Conservation (phyloP, 1,140 invertebrate species). For the Pseudomyrmex pallidus region DNA sequence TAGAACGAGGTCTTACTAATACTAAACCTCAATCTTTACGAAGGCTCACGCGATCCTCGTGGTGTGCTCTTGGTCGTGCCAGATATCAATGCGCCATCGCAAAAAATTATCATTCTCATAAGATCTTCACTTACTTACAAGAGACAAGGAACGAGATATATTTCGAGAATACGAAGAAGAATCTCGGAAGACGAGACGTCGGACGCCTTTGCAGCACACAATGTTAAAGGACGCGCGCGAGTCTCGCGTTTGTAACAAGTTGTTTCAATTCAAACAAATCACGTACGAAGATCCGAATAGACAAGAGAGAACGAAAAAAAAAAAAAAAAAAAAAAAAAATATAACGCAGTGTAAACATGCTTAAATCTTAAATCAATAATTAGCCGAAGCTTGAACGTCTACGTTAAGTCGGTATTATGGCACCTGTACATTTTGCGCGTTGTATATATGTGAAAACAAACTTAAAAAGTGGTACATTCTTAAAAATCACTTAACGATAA, state of each 20-base stretch:
- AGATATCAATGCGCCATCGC: no score
- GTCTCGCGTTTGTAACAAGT: neutral
- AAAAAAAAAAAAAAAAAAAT: neutral
- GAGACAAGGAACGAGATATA: no score
- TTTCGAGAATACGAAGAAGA: neutral
- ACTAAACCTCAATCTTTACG: constrained; percentile 70
- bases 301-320: constrained; percentile 24
- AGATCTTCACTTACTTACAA: no score
- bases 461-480: constrained; percentile 8
- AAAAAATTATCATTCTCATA: no score
- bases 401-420: constrained; percentile 26
- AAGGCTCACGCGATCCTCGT: constrained; percentile 9
- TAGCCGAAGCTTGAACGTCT: neutral
- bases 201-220: neutral
- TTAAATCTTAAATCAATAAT: constrained; percentile 18
- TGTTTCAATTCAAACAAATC: constrained; percentile 4
- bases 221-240: neutral
- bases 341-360: neutral
- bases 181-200: neutral
- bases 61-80: no score
- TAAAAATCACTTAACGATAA: neutral
- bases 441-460: neutral
- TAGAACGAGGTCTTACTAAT: constrained; percentile 68
- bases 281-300: constrained; percentile 10
- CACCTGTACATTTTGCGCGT: constrained; percentile 19